A percentile compares a stretch with the other conserved stretches of the same genome.
Conservation (phyloP, 2,113 vertebrate genomes). For the Oncorhynchus tshawytscha region DNA sequence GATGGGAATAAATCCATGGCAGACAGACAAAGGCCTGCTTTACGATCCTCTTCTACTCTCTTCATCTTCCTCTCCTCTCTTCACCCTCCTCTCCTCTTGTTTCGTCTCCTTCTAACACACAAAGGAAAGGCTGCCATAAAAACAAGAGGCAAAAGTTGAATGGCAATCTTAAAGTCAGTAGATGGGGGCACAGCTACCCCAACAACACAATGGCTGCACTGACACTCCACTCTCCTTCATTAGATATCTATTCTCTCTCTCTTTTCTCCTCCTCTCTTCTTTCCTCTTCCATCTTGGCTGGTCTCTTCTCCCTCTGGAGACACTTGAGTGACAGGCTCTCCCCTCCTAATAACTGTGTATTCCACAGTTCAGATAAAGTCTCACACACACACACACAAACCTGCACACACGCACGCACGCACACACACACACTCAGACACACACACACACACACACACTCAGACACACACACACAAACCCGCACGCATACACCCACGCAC, state of each 20-base stretch:
- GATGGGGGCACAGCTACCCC: conserved; percentile 59
- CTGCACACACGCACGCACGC: not conserved
- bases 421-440: not conserved
- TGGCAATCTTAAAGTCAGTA: conserved; percentile 77
- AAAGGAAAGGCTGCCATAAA: conserved; percentile 68
- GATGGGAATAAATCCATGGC: conserved; percentile 77
- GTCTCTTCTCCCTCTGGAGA: conserved; percentile 65
- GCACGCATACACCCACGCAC: conserved; percentile 2
- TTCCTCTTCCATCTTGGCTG: conserved; percentile 54
- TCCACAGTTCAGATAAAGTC: conserved; percentile 51
- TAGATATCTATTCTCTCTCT: not conserved
- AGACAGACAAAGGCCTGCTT: conserved; percentile 69
- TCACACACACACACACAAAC: too few species aligned
- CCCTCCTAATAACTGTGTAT: conserved; percentile 67
- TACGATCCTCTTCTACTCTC: conserved; percentile 48
- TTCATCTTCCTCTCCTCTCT: conserved; percentile 35
- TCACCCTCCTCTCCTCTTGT: not conserved
- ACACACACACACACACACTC: too few species aligned
- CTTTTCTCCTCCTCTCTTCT: not conserved
- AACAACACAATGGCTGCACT: conserved; percentile 61
- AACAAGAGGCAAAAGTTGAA: conserved; percentile 69
- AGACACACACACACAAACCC: not conserved
- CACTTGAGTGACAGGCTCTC: conserved; percentile 69
- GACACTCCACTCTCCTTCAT: conserved; percentile 50
- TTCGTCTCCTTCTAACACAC: conserved; percentile 30